Evolutionary conservation across 1,140 invertebrate species (phyloP).

Genomic region (Drosophila virilis): DNA sequence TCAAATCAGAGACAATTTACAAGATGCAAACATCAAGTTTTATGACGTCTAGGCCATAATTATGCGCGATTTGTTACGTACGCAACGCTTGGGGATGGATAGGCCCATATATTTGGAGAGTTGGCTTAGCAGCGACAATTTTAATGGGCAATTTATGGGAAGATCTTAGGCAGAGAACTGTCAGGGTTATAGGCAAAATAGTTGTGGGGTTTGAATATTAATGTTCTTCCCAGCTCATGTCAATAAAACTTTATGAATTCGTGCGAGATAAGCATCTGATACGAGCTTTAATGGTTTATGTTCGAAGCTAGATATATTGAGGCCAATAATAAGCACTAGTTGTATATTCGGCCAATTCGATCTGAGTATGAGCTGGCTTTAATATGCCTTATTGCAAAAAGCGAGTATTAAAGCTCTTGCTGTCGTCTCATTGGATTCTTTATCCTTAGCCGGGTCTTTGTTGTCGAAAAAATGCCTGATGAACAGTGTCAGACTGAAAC

Average conservation of each 20-base stretch:
- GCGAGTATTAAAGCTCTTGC: background rate
- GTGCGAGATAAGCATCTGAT: slow-evolving; percentile 7
- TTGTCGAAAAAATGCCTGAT: slow-evolving; percentile 16
- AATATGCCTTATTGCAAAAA: background rate
- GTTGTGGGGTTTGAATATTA: slow-evolving; percentile 15
- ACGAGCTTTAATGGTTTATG: slow-evolving; percentile 14
- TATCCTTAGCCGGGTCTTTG: background rate
- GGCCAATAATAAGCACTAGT: background rate
- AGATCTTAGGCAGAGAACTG: background rate
- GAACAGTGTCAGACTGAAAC: slow-evolving; percentile 55
- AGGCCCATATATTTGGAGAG: slow-evolving; percentile 9
- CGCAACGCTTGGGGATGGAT: background rate
- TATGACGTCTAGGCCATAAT: slow-evolving; percentile 73
- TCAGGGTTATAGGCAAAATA: background rate
- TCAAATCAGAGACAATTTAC: slow-evolving; percentile 58
- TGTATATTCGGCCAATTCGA: background rate
- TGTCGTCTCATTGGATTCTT: background rate
- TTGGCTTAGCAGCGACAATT: slow-evolving; percentile 26
- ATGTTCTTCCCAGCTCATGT: background rate
- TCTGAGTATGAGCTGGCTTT: background rate
- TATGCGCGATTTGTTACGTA: slow-evolving; percentile 56
- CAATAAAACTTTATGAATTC: slow-evolving; percentile 30
- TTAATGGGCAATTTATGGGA: slow-evolving; percentile 41
- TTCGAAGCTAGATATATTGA: slow-evolving; percentile 9
- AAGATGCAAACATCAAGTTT: slow-evolving; percentile 67